A percentile compares a stretch with the other conserved stretches of the same genome.
phyloP scores from a whole-genome alignment of 2,888 invertebrate species.

The Nipponacmea schrenckii region DNA sequence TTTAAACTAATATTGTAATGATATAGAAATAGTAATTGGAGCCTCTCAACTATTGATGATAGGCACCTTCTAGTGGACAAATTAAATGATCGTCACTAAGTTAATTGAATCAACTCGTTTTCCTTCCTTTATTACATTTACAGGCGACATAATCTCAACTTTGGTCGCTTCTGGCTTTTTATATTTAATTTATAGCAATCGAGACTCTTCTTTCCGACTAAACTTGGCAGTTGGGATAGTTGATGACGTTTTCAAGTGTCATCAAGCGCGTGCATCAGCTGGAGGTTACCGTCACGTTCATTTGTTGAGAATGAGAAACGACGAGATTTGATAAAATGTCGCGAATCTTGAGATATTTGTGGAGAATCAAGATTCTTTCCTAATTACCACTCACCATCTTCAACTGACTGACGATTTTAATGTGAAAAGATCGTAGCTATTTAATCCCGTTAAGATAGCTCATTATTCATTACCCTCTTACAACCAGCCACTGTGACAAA shows the following conservation, averaged over 20 bases:
- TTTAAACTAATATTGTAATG: too few species aligned
- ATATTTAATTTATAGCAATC: constrained; percentile 28
- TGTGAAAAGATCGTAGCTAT: constrained; percentile 35
- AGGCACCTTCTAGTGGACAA: constrained; percentile 9
- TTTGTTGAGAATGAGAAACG: neutral
- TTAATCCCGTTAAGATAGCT: constrained; percentile 52
- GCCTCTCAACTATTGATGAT: constrained; percentile 1
- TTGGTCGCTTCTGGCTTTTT: constrained; percentile 30
- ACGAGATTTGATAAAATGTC: neutral
- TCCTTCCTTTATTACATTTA: constrained; percentile 31
- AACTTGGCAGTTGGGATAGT: constrained; percentile 7
- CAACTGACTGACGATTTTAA: constrained; percentile 24
- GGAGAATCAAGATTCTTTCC: constrained; percentile 12
- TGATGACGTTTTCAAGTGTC: constrained; percentile 8
- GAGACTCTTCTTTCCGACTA: constrained; percentile 9
- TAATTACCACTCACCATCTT: constrained; percentile 27
- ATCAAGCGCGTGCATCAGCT: constrained; percentile 5
- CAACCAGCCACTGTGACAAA: constrained; percentile 9
- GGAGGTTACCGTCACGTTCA: constrained; percentile 9
- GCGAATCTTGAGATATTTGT: neutral
- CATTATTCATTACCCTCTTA: constrained; percentile 37
- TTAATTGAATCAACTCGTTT: constrained; percentile 33
- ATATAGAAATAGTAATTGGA: too few species aligned
- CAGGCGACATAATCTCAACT: constrained; percentile 22
- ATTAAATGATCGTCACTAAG: constrained; percentile 21